Evolutionary conservation across 2,888 invertebrate genomes (phyloP).

Genomic region (Amblyjoppa proteus): DNA sequence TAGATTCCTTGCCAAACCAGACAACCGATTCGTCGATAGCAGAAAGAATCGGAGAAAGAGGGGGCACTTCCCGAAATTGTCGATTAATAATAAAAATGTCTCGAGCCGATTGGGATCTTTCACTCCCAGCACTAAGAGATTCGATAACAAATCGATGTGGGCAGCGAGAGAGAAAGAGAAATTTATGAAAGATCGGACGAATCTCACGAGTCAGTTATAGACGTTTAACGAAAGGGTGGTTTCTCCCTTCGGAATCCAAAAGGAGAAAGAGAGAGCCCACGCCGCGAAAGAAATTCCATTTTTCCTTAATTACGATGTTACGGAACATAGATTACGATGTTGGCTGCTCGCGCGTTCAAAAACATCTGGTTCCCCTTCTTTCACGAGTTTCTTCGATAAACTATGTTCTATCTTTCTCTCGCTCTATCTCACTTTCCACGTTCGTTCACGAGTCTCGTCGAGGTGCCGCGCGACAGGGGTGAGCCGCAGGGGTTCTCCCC

Average conservation of each 20-base stretch:
- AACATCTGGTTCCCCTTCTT: conserved; percentile 84
- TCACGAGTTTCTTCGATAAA: conserved; percentile 72
- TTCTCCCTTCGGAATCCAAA: neutral
- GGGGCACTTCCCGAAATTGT: conserved; percentile 9
- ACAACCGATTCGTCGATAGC: neutral
- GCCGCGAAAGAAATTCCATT: conserved; percentile 75
- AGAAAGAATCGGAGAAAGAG: neutral
- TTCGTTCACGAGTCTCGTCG: conserved; percentile 47
- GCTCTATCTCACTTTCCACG: conserved; percentile 58
- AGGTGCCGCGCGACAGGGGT: conserved; percentile 76
- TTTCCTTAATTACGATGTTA: conserved; percentile 85
- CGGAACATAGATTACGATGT: conserved; percentile 85
- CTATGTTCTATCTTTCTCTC: conserved; percentile 68
- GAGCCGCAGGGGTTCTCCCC: conserved; percentile 79
- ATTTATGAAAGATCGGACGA: conserved; percentile 48
- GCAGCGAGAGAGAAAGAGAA: conserved; percentile 9
- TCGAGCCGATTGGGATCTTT: conserved; percentile 52
- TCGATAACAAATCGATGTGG: conserved; percentile 66
- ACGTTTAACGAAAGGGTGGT: conserved; percentile 52
- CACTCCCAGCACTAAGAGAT: conserved; percentile 56
- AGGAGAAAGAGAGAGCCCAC: conserved; percentile 21
- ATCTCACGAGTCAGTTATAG: conserved; percentile 53
- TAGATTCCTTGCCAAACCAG: neutral
- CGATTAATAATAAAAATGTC: conserved; percentile 60
- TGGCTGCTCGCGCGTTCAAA: conserved; percentile 81